phyloP scores from a whole-genome alignment of 2,888 invertebrate genomes.

The Polyploca ridens region DNA sequence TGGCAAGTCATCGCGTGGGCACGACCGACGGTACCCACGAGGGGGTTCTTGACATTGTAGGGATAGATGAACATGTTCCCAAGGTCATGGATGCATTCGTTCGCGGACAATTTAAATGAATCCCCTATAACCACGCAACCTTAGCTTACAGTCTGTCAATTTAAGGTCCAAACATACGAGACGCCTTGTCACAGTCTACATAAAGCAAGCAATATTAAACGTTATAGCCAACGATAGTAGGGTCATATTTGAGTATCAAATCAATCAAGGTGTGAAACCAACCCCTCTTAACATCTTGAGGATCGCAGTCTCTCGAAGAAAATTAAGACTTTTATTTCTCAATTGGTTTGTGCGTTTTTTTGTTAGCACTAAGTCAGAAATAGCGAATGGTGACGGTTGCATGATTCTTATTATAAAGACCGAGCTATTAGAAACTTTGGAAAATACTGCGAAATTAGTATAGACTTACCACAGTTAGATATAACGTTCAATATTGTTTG shows the following conservation, averaged over 20 bases:
- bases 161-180: conserved; percentile 1
- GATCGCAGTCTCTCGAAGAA: no score
- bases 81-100: conserved; percentile 87
- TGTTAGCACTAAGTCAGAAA: no score
- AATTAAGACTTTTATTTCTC: no score
- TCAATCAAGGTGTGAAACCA: no score
- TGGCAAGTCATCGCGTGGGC: conserved; percentile 80
- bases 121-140: conserved; percentile 3
- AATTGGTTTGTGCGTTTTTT: no score
- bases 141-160: conserved; percentile 34
- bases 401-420: no score
- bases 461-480: background rate
- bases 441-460: no score
- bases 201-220: background rate
- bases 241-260: no score
- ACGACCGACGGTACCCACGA: conserved; percentile 77
- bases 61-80: conserved; percentile 86
- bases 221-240: background rate
- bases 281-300: no score
- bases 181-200: conserved; percentile 9
- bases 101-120: conserved; percentile 79
- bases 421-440: no score
- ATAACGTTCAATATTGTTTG: background rate
- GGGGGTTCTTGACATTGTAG: conserved; percentile 86
- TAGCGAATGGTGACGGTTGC: no score